A percentile compares a stretch with the other conserved stretches of the same genome.
Evolutionary conservation across 2,888 invertebrate genomes (phyloP).

Genomic region (Andrena minutula): DNA sequence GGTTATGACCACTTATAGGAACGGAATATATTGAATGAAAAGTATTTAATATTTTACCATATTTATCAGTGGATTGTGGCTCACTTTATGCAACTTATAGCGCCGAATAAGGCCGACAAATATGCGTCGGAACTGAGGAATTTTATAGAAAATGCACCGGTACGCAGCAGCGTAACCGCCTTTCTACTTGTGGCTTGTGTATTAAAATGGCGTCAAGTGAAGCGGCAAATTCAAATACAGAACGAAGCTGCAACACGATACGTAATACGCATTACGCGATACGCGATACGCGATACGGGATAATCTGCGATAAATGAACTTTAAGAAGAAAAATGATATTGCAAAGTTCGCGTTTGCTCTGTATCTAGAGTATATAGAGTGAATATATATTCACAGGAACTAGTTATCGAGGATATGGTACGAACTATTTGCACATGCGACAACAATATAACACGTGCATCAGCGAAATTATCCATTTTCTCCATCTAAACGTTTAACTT

Average conservation of each 20-base stretch:
- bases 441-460: constrained; percentile 15
- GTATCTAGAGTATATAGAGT: neutral
- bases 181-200: constrained; percentile 30
- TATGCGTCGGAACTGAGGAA: neutral
- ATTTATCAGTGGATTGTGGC: neutral
- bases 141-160: neutral
- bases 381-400: constrained; percentile 10
- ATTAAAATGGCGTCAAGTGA: constrained; percentile 36
- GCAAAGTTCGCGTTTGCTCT: no score
- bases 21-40: neutral
- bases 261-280: no score
- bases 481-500: constrained; percentile 8
- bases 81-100: neutral
- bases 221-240: constrained; percentile 32
- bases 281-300: no score
- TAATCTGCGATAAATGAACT: neutral
- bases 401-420: constrained; percentile 4
- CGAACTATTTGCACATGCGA: constrained; percentile 42
- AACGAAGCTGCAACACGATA: neutral
- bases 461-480: neutral
- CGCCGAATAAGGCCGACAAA: constrained; percentile 8
- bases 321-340: no score
- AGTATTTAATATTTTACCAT: constrained; percentile 21
- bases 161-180: neutral
- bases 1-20: constrained; percentile 40